Base-by-base conservation (phyloP, 2,888 invertebrate genomes). In the Habroteleia sp. region DNA sequence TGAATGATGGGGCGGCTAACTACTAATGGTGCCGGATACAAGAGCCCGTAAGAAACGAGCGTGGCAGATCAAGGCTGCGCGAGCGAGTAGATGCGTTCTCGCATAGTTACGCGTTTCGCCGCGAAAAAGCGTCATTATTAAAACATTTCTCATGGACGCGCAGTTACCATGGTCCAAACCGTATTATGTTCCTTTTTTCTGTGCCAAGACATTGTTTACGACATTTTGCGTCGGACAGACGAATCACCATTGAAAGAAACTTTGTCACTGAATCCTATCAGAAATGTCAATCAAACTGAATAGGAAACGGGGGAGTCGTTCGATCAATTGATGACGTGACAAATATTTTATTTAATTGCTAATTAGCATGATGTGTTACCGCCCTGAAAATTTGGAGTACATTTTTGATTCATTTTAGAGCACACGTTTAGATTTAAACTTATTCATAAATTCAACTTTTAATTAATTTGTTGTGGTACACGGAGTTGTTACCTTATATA, bases 1-100 rank as follows among this genome's bases (percentile, higher is more conserved):
- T 88, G 87, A 88, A 88, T 87, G 87, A 88, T 88, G 87, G 86
- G 83, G 83, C 87, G 84, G 81, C 82, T 85, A 82, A 85, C 85
- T 87, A 83, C 84, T 87, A 88, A 87, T 88, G 86, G 87, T 87
- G 84, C 86, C 87, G 87, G 83, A 83, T 82, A 81, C 83, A 84
- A 82, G 82, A 82, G 83, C 81, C 81, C 79, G 80, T 79, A 84
- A 84, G 83, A 84, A 84, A 80, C 76, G 79, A 81, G 78, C 77
- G 83, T 82, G 82, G 82, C 80, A 77, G 82, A 83, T 82, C 82
- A 84, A 83, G 83, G 83, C 80, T 80, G 79, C 82, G 37, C 27
- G 35, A 44, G 52, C 74, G 77, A 75, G 77, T 77, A 72, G 81
- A 83, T 79, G 81, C 82, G 81, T 82, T 84, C 84, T 83, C 83